phyloP scores from a whole-genome alignment of 2,888 invertebrate species.

The Camptogramma bilineatum region DNA sequence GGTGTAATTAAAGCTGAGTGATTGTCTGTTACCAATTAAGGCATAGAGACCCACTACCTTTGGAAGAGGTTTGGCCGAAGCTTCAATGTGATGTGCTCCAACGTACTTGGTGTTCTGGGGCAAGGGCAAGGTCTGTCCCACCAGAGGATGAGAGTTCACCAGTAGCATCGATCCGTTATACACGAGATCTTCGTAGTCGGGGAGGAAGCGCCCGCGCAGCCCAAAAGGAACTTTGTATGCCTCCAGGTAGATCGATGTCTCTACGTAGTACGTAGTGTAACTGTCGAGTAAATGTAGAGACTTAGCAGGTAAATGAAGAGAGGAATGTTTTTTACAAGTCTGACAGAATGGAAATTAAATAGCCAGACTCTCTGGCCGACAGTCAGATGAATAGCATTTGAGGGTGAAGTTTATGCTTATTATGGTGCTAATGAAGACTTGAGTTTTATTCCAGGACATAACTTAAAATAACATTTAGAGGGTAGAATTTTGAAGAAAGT shows the following conservation, averaged over 20 bases:
- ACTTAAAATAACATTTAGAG: background rate
- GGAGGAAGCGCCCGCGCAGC: slow-evolving; percentile 50
- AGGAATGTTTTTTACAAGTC: too few relatives aligned
- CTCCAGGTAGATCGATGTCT: slow-evolving; percentile 55
- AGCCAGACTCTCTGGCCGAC: too few relatives aligned
- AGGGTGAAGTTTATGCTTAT: background rate
- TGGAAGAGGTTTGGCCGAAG: slow-evolving; percentile 46
- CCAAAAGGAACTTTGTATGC: slow-evolving; percentile 52
- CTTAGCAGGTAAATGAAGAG: too few relatives aligned
- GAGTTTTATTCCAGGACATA: too few relatives aligned
- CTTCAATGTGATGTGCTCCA: slow-evolving; percentile 63
- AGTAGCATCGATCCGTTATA: slow-evolving; percentile 60
- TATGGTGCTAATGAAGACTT: background rate
- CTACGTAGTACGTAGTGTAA: slow-evolving; percentile 55
- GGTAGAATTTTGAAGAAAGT: slow-evolving; percentile 13
- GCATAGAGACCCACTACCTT: slow-evolving; percentile 46
- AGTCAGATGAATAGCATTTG: background rate
- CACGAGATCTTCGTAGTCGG: slow-evolving; percentile 55
- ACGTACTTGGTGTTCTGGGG: slow-evolving; percentile 60
- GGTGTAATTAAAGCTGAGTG: background rate
- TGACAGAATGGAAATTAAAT: too few relatives aligned
- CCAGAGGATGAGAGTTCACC: slow-evolving; percentile 60
- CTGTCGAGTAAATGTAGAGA: slow-evolving; percentile 40
- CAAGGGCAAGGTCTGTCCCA: slow-evolving; percentile 57
- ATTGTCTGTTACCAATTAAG: background rate